phyloP scores from a whole-genome alignment of 2,888 invertebrate genomes.

The Rotaria macrura region DNA sequence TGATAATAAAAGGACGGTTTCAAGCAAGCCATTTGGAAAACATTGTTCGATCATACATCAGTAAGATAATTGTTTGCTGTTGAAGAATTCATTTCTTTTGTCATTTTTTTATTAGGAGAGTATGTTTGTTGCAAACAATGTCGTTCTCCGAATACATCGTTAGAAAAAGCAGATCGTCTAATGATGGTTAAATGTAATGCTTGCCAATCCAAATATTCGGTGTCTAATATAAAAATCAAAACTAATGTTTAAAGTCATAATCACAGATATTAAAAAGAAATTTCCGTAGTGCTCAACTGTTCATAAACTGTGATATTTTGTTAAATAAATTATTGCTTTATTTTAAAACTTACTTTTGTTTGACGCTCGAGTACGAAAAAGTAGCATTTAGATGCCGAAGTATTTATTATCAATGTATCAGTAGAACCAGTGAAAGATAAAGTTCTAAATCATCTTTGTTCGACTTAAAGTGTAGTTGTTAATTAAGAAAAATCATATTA shows the following conservation, averaged over 20 bases:
- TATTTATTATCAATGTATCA: too few species aligned
- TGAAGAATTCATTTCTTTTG: neutral
- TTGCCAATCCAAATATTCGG: constrained; percentile 94
- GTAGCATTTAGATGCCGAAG: too few species aligned
- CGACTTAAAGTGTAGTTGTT: too few species aligned
- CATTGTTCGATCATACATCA: constrained; percentile 74
- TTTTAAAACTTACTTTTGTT: too few species aligned
- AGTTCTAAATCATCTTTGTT: too few species aligned
- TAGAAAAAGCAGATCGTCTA: constrained; percentile 93
- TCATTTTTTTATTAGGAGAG: constrained; percentile 60
- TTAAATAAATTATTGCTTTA: too few species aligned
- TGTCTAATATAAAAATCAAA: constrained; percentile 97
- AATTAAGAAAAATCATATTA: too few species aligned
- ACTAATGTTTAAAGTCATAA: constrained; percentile 98
- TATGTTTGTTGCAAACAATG: constrained; percentile 99
- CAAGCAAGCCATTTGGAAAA: constrained; percentile 99
- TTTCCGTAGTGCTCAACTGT: too few species aligned
- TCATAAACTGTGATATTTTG: too few species aligned
- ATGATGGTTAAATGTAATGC: constrained; percentile 98
- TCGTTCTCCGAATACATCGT: constrained; percentile 89
- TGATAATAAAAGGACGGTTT: constrained; percentile 95
- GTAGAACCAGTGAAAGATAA: too few species aligned
- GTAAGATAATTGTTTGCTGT: constrained; percentile 39
- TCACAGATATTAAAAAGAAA: constrained; percentile 57
- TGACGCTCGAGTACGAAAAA: too few species aligned